Conservation (phyloP, 2,888 invertebrate species). For the Idaea biselata region DNA sequence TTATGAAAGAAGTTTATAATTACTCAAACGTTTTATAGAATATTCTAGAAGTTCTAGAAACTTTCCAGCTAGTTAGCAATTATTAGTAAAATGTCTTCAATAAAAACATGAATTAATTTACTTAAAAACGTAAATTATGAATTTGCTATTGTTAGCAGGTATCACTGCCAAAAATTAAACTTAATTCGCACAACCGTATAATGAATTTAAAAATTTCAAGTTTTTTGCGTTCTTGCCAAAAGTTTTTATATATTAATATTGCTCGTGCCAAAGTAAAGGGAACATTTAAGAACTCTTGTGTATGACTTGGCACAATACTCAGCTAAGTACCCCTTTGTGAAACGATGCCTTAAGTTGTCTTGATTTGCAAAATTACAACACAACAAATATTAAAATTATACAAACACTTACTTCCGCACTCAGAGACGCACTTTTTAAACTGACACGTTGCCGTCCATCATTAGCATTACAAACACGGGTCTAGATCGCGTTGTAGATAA, state of each 20-base stretch:
- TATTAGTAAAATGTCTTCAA: no score
- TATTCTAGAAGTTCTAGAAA: no score
- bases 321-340: background rate
- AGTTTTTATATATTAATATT: background rate
- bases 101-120: no score
- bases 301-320: background rate
- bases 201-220: background rate
- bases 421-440: no score
- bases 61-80: no score
- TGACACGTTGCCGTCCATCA: no score
- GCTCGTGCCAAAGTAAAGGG: background rate
- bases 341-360: background rate
- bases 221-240: background rate
- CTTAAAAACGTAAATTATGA: background rate
- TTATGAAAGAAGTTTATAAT: no score
- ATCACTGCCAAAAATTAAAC: background rate
- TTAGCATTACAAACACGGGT: no score
- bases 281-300: background rate
- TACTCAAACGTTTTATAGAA: no score
- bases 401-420: no score
- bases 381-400: no score
- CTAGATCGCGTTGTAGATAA: no score
- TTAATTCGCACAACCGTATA: background rate
- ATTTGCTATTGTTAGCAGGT: background rate
- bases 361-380: background rate